phyloP scores from a whole-genome alignment of 2,113 vertebrate genomes.

The Poeciliopsis turrubarensis region DNA sequence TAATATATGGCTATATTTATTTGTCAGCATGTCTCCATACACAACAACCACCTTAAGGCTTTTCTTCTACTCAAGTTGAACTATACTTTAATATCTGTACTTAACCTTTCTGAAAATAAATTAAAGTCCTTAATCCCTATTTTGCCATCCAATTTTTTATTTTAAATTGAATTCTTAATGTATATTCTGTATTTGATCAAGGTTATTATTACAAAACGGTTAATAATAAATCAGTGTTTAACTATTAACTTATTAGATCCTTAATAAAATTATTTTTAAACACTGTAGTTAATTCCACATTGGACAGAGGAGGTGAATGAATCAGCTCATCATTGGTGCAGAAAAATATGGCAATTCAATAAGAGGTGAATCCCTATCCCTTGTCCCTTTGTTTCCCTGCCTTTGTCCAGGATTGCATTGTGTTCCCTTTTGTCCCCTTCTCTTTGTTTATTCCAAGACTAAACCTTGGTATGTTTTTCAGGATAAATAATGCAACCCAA shows the following conservation, averaged over 20 bases:
- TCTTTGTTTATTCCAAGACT: constrained; percentile 23
- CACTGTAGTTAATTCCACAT: too few relatives aligned
- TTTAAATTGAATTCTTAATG: too few relatives aligned
- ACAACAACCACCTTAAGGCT: background rate
- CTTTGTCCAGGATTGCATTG: constrained; percentile 30
- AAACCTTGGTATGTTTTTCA: constrained; percentile 32
- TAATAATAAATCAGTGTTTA: too few relatives aligned
- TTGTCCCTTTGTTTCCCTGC: constrained; percentile 21
- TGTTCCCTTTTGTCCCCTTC: constrained; percentile 20
- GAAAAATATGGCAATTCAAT: constrained; percentile 11
- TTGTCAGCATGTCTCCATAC: background rate
- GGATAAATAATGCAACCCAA: constrained; percentile 45
- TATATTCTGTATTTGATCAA: too few relatives aligned
- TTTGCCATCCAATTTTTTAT: too few relatives aligned
- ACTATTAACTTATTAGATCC: too few relatives aligned
- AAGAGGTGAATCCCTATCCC: constrained; percentile 10
- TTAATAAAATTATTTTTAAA: too few relatives aligned
- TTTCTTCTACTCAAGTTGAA: background rate
- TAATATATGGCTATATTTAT: background rate
- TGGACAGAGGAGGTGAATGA: constrained; percentile 8
- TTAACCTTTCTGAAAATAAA: background rate
- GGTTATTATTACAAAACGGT: too few relatives aligned
- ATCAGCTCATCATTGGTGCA: constrained; percentile 15
- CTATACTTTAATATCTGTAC: background rate
- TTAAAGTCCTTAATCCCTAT: too few relatives aligned